Conservation (phyloP, 2,888 invertebrate genomes). For the Hydropsyche betteni region DNA sequence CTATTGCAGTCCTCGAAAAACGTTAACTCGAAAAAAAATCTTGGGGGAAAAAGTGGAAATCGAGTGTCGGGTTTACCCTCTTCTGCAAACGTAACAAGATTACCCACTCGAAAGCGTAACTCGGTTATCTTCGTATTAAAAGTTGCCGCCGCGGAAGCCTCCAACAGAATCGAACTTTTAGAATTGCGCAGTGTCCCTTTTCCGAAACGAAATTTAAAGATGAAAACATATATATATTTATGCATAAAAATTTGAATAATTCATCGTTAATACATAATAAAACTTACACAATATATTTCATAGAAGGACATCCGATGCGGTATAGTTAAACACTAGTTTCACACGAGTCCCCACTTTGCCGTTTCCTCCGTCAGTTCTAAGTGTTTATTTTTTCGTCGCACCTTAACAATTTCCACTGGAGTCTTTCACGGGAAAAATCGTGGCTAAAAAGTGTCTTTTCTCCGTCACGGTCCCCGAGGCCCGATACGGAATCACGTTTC, state of each 20-base stretch:
- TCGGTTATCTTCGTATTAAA: slow-evolving; percentile 32
- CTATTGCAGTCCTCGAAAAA: no score
- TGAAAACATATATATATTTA: background rate
- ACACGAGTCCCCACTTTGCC: no score
- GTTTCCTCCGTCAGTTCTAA: background rate
- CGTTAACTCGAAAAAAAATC: no score
- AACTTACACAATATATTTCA: no score
- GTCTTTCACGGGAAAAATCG: background rate
- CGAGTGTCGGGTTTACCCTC: no score
- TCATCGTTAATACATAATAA: background rate
- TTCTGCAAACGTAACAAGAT: slow-evolving; percentile 4
- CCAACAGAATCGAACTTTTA: no score
- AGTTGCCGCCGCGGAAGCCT: slow-evolving; percentile 7
- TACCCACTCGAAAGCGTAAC: slow-evolving; percentile 9
- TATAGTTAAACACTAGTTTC: no score
- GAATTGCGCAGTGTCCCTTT: no score
- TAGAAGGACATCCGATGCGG: no score
- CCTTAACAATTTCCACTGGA: slow-evolving; percentile 3
- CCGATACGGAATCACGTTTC: slow-evolving; percentile 41
- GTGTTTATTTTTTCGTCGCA: background rate
- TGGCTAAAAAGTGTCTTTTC: slow-evolving; percentile 5
- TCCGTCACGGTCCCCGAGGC: background rate
- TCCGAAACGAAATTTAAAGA: background rate
- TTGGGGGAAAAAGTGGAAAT: no score
- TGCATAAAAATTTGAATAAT: background rate